Evolutionary conservation across 2,797 vertebrate genomes (phyloP), one percentile per base, ranked within the genome.

Genomic region (Gephyroberyx darwinii): DNA sequence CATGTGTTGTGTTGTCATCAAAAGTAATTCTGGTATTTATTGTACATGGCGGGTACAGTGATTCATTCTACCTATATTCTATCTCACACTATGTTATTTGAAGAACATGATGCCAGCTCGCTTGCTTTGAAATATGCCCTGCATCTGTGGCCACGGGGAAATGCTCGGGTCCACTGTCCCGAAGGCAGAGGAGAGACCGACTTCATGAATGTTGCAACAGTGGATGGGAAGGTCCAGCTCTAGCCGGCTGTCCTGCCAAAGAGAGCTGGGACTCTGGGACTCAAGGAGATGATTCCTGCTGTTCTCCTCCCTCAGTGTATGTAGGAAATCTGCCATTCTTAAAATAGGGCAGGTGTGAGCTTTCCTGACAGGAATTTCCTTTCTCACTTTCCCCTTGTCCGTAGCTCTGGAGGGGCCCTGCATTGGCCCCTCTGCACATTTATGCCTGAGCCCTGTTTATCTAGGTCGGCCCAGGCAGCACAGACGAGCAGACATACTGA

Each of bases 341-440:
- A 61, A 90, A 92, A 89, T 63, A 88, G 90, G 86, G 80, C 85
- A 88, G 84, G 86, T 80, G 84, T 76, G 61, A 75, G 41, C 33
- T 50, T 31, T 69, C 10, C 66, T 56, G 22, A 74, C 62, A 78
- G 55, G 71, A 71, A 77, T 77, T 70, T 83, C 68, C 74, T 80
- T 71, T 85, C 57, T 71, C 82, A 70, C 68, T 78, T 52, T 70
- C 64, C 56, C 57, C 66, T 61, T 63, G 71, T 77, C 48, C 55
- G 20, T 39, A 48, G 75, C 59, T 71, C 52, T 41, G 51, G 57
- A 4, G 52, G 31, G 55, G 47, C 0, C n/a, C 43, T 22, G 6
- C 41, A 8, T 48, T 57, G 53, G 33, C 50, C 45, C n/a, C 35
- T 65, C 45, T 65, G 69, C 69, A 47, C 69, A 59, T 75, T 65